These are phyloP conservation scores for Alauda arvensis DNA, from an alignment of 2,797 vertebrate genomes.

Conservation along the genomic window DNA sequence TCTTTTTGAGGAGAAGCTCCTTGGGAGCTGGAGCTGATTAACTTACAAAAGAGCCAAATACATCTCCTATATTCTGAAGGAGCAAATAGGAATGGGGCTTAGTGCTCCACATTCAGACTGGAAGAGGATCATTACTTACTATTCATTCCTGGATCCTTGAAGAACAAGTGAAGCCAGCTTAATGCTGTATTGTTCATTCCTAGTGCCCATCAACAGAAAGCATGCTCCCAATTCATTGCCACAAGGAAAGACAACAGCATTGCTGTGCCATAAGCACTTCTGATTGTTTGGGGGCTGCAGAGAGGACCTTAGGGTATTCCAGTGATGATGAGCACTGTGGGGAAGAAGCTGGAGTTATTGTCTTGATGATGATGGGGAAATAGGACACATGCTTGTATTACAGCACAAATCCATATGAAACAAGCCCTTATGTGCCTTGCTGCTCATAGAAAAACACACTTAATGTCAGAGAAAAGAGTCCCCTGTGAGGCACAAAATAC, in stretches of 20 bases:
- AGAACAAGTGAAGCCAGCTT: constrained; percentile 51
- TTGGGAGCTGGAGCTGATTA: neutral
- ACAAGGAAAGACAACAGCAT: constrained; percentile 21
- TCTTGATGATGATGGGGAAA: constrained; percentile 28
- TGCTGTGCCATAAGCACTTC: neutral
- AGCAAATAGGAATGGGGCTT: neutral
- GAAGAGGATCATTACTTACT: constrained; percentile 47
- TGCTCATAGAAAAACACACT: neutral
- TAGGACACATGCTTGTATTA: neutral
- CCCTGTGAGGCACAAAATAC: neutral
- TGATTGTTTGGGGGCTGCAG: constrained; percentile 10
- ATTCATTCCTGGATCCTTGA: constrained; percentile 50
- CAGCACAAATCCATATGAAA: constrained; percentile 10
- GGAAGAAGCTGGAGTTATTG: constrained; percentile 37
- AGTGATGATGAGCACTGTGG: constrained; percentile 33
- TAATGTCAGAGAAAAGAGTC: neutral
- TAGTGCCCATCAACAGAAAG: constrained; percentile 40
- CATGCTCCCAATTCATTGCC: constrained; percentile 34
- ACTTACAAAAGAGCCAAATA: constrained; percentile 5
- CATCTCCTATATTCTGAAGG: constrained; percentile 8
- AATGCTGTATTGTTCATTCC: constrained; percentile 43
- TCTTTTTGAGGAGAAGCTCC: neutral
- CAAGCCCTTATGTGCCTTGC: neutral
- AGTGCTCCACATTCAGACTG: constrained; percentile 6
- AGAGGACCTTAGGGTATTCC: constrained; percentile 38